Evolutionary conservation across 2,113 vertebrate species (phyloP), one percentile per base, ranked within the genome.

Genomic region (Eclectus roratus): DNA sequence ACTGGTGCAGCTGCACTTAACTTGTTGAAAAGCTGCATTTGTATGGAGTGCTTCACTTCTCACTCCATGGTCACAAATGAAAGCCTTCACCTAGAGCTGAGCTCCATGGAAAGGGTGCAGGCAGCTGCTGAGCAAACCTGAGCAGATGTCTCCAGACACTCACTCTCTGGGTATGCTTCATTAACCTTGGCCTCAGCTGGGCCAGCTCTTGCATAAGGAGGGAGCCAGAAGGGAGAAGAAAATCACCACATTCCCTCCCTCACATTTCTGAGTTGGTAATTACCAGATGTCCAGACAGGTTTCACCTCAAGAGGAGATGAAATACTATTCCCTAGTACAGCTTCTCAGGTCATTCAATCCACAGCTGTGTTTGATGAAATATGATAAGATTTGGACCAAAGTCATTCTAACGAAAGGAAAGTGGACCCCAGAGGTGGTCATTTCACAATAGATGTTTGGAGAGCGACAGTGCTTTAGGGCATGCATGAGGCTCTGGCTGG

Each of bases 1-100:
- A 84, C 56, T 60, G 37, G 60, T 93, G 92, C 90, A 94, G 94
- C 80, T 81, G 85, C 77, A 61, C 76, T 88, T 94, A 66, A 61
- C 71, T 73, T 70, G 37, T 9, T 66, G 80, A 93, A 93, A 78
- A 61, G 39, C 85, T 83, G 44, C 65, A 39, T 78, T 80, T 66
- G n/a, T 43, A 53, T 1, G 13, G 61, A 63, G 35, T 5, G 29
- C 52, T 88, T 71, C 4, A 6, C 52, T 93, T 83, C 31, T n/a
- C 65, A 76, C 73, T 81, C 80, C 83, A 24, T 6, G 33, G 49
- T 41, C 25, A 20, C 24, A 52, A 82, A 64, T 0, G 0, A 56
- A 66, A 89, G 60, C 64, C 35, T 65, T 66, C 15, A 18, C 47
- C 2, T 1, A 71, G 56, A 56, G 65, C 69, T 1, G 28, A 85